Percentiles rank a stretch among this genome's conserved stretches.
phyloP scores from a whole-genome alignment of 2,113 vertebrate species.

The Zosterops lateralis region DNA sequence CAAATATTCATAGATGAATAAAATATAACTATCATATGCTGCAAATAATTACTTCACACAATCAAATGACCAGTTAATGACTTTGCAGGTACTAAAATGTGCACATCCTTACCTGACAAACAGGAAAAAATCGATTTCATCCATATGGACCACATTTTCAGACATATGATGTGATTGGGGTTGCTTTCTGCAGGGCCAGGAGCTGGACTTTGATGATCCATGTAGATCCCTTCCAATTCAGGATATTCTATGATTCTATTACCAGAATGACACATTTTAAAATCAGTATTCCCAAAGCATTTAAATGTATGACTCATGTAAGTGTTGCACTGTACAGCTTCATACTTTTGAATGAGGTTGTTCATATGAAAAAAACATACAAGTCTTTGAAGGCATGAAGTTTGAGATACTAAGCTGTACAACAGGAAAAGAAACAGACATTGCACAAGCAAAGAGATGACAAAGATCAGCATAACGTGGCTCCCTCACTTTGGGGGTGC shows the following conservation, averaged over 20 bases:
- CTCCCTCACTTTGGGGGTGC: neutral
- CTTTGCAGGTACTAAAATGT: neutral
- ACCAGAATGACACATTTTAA: neutral
- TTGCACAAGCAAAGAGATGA: neutral
- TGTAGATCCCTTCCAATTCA: neutral
- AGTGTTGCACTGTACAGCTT: neutral
- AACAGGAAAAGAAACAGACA: neutral
- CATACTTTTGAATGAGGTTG: neutral
- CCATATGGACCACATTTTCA: neutral
- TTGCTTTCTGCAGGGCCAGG: neutral
- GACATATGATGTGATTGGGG: neutral
- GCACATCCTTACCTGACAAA: neutral
- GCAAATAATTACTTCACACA: neutral
- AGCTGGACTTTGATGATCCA: neutral
- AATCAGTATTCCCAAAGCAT: neutral
- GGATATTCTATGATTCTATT: neutral
- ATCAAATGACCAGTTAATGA: neutral
- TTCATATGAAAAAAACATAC: neutral
- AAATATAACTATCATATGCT: neutral
- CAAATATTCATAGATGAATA: neutral
- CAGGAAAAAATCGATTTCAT: neutral
- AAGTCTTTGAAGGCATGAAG: neutral
- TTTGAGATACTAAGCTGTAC: neutral
- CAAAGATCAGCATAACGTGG: neutral
- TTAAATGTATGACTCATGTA: accelerated